Evolutionary conservation across 2,113 vertebrate genomes (phyloP).

Genomic region (Connochaetes taurinus): DNA sequence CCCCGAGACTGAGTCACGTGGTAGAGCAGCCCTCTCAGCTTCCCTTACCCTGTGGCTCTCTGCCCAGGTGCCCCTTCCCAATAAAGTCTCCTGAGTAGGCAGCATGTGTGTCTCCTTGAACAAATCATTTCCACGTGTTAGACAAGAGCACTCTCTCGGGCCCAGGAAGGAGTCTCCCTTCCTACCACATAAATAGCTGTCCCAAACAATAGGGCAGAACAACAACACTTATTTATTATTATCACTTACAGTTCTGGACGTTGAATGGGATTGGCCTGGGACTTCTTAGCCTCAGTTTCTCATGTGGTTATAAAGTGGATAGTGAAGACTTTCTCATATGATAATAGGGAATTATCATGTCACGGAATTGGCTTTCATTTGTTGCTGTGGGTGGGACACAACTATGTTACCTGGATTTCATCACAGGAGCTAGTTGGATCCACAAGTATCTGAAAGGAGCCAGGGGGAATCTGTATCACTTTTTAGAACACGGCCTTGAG

Average conservation of each 20-base stretch:
- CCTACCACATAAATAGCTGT: not conserved
- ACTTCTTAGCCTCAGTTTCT: not conserved
- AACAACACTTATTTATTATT: not conserved
- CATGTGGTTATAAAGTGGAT: not conserved
- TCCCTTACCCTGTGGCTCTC: not conserved
- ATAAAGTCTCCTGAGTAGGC: not conserved
- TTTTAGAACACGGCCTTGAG: not conserved
- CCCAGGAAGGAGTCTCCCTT: not conserved
- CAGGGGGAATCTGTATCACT: not conserved
- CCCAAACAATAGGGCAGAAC: not conserved
- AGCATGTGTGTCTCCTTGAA: not conserved
- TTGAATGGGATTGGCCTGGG: not conserved
- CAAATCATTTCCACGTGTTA: not conserved
- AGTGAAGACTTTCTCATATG: not conserved
- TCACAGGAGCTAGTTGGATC: not conserved
- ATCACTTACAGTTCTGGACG: not conserved
- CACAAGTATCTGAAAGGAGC: not conserved
- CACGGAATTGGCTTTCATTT: not conserved
- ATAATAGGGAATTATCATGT: not conserved
- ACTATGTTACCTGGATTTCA: not conserved
- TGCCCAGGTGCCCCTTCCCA: not conserved
- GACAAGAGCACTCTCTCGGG: not conserved
- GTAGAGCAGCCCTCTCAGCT: not conserved
- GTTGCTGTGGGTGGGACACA: not conserved
- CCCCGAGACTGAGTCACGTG: accelerated